A percentile compares a stretch with the other conserved stretches of the same genome.
Conservation (phyloP, 2,888 invertebrate genomes). For the Thysanoteuthis rhombus region DNA sequence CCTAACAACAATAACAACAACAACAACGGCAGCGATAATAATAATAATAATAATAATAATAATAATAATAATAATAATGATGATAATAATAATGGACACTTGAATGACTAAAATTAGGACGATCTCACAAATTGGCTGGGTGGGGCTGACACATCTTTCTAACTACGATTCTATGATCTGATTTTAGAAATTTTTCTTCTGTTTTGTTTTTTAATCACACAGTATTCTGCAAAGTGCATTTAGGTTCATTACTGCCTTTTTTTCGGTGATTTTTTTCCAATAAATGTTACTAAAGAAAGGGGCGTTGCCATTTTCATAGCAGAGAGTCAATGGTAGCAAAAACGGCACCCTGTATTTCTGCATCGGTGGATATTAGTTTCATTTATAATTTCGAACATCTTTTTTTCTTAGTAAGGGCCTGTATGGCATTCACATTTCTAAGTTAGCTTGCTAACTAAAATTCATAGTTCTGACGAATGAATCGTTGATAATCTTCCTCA, state of each 20-base stretch:
- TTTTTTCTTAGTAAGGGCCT: no score
- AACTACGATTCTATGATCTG: neutral
- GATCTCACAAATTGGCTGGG: neutral
- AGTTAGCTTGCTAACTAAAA: no score
- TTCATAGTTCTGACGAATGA: no score
- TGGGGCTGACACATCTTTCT: neutral
- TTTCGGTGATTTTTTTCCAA: neutral
- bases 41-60: neutral
- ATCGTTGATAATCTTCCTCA: no score
- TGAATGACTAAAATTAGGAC: slow-evolving; percentile 12
- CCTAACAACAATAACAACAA: neutral
- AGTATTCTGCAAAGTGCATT: neutral
- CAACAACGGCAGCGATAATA: neutral
- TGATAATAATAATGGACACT: neutral
- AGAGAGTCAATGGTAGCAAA: neutral
- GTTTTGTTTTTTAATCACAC: neutral
- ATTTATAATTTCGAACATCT: no score
- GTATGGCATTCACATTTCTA: no score
- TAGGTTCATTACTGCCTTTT: neutral
- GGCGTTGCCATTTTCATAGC: neutral
- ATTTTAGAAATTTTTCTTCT: neutral
- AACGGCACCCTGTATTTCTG: no score
- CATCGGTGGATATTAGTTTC: no score
- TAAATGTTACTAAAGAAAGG: neutral
- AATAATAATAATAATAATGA: neutral